Evolutionary conservation across 2,113 vertebrate genomes (phyloP).

Genomic region (Erythrocercus mccallii): DNA sequence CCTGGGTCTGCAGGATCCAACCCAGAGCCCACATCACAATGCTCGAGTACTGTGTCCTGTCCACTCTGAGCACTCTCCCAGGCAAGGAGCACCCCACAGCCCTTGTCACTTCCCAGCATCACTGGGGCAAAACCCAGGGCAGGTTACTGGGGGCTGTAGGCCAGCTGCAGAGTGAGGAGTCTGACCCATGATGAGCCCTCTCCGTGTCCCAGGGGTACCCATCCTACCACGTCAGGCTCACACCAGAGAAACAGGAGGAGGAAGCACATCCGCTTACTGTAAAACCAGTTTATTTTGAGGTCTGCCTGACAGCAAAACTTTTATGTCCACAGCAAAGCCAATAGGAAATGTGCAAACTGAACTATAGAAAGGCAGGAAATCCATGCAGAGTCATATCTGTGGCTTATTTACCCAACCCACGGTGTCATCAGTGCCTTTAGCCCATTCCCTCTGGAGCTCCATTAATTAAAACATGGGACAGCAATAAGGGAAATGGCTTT

Average conservation of each 20-base stretch:
- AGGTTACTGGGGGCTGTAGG: neutral
- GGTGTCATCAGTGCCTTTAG: neutral
- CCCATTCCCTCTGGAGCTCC: fast-evolving
- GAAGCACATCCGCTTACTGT: neutral
- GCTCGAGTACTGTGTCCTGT: fast-evolving
- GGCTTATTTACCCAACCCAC: neutral
- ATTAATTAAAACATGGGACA: fast-evolving
- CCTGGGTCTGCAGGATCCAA: neutral
- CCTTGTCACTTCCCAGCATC: neutral
- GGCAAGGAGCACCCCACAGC: neutral
- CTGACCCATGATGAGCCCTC: neutral
- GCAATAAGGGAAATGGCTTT: neutral
- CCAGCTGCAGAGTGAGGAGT: neutral
- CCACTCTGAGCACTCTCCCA: fast-evolving
- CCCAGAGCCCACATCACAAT: neutral
- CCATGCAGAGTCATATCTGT: neutral
- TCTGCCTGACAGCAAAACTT: neutral
- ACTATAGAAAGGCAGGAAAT: neutral
- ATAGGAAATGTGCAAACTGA: neutral
- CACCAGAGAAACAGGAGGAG: neutral
- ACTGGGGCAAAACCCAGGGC: fast-evolving
- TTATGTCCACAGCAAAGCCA: neutral
- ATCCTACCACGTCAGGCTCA: neutral
- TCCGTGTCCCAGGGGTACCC: neutral
- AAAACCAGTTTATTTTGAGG: slow-evolving; percentile 35